These are phyloP conservation scores for Neoarius graeffei DNA, from an alignment of 2,113 vertebrate genomes.

Conservation along the genomic window DNA sequence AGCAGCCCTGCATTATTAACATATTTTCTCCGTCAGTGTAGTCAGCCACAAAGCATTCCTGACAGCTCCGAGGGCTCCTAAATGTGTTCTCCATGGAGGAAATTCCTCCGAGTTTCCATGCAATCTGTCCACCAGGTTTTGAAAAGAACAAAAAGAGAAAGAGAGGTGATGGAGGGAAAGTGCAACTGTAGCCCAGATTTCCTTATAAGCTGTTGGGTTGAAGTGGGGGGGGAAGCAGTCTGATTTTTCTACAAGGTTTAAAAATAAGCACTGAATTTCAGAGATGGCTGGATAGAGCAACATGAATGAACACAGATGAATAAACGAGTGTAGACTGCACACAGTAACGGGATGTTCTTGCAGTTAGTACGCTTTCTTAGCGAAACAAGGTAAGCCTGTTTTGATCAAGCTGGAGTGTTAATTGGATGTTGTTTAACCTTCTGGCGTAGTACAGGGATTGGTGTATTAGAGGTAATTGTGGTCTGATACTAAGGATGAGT, in stretches of 20 bases:
- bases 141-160: constrained; percentile 57
- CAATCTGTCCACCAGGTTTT: constrained; percentile 86
- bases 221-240: constrained; percentile 44
- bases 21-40: constrained; percentile 91
- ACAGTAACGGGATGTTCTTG: not conserved
- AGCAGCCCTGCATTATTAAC: constrained; percentile 97
- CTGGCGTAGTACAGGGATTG: too few relatives aligned
- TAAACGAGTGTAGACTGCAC: constrained; percentile 12
- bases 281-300: constrained; percentile 58
- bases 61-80: constrained; percentile 94
- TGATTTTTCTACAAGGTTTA: constrained; percentile 62
- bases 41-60: constrained; percentile 96
- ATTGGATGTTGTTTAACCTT: not conserved
- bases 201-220: constrained; percentile 65
- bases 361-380: not conserved
- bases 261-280: constrained; percentile 69
- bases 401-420: not conserved
- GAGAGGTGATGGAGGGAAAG: constrained; percentile 68
- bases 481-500: too few relatives aligned
- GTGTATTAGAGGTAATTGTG: too few relatives aligned
- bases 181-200: constrained; percentile 76
- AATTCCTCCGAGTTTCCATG: constrained; percentile 91
- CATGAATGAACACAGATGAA: constrained; percentile 64
- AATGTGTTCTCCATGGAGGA: constrained; percentile 94
- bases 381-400: constrained; percentile 19